phyloP scores from a whole-genome alignment of 2,888 invertebrate genomes.

The Willowsia nigromaculata region DNA sequence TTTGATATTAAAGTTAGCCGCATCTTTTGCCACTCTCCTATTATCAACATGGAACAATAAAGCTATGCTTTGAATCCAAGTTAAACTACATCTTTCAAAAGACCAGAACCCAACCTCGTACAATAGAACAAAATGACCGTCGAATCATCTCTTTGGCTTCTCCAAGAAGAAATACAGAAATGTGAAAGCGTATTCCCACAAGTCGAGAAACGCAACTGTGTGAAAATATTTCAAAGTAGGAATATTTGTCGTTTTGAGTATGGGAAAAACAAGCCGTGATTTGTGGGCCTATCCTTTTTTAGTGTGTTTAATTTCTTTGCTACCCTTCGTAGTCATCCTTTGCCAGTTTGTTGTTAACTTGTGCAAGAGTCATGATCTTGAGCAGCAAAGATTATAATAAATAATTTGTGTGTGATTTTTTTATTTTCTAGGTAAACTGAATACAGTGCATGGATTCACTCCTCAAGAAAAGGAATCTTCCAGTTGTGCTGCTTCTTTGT shows the following conservation, averaged over 20 bases:
- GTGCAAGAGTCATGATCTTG: not conserved
- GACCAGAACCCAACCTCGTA: not conserved
- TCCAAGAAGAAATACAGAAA: not conserved
- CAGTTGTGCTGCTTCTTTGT: not conserved
- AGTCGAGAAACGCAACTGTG: not conserved
- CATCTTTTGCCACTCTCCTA: not conserved
- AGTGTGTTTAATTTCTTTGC: not conserved
- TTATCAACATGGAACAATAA: not conserved
- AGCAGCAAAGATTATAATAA: not conserved
- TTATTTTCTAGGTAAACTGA: not conserved
- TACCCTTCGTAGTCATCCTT: not conserved
- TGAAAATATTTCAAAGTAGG: constrained; percentile 17
- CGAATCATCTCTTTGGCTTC: not conserved
- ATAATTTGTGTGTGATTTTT: too few relatives aligned
- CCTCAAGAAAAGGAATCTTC: not conserved
- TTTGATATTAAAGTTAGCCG: too few relatives aligned
- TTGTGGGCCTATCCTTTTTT: not conserved
- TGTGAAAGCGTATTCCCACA: not conserved
- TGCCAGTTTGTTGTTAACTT: not conserved
- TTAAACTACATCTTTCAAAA: not conserved
- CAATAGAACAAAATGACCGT: not conserved
- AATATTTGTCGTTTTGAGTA: not conserved
- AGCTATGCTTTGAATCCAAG: not conserved
- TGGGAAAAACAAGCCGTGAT: not conserved
- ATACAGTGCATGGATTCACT: constrained; percentile 14